Evolutionary conservation across 1,140 invertebrate genomes (phyloP).

Genomic region (Copidosoma floridanum): DNA sequence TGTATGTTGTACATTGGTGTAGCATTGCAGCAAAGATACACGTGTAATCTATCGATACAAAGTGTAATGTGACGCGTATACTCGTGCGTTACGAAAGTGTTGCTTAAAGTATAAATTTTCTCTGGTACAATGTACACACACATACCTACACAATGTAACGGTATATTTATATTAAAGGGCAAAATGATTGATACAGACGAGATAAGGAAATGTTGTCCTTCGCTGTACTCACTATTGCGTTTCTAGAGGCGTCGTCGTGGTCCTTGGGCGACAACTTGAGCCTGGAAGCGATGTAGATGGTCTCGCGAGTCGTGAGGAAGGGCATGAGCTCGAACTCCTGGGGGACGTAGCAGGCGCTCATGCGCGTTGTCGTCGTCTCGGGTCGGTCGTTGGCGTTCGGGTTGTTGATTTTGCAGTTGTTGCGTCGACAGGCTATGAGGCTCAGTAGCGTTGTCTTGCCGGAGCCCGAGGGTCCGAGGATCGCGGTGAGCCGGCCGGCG

Average conservation of each 20-base stretch:
- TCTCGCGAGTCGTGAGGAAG: conserved; percentile 65
- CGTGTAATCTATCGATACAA: no score
- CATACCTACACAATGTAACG: no score
- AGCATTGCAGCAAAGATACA: no score
- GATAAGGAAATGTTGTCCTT: neutral
- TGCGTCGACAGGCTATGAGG: conserved; percentile 55
- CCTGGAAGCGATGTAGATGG: conserved; percentile 65
- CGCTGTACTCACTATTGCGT: conserved; percentile 32
- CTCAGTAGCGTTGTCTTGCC: conserved; percentile 76
- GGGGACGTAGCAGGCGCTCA: conserved; percentile 61
- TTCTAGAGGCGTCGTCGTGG: neutral
- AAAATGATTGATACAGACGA: neutral
- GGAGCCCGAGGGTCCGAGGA: conserved; percentile 78
- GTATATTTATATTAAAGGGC: neutral
- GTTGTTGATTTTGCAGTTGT: no score
- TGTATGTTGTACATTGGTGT: no score
- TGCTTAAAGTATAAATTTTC: no score
- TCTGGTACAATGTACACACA: no score
- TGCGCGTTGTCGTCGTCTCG: neutral
- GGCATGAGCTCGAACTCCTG: conserved; percentile 70
- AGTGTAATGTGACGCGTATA: no score
- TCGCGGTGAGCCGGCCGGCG: conserved; percentile 66
- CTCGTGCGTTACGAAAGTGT: no score
- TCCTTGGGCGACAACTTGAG: conserved; percentile 58
- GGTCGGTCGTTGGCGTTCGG: conserved; percentile 10